A percentile compares a stretch with the other conserved stretches of the same genome.
Conservation (phyloP, 2,888 invertebrate genomes). For the Hanleya hanleyi region DNA sequence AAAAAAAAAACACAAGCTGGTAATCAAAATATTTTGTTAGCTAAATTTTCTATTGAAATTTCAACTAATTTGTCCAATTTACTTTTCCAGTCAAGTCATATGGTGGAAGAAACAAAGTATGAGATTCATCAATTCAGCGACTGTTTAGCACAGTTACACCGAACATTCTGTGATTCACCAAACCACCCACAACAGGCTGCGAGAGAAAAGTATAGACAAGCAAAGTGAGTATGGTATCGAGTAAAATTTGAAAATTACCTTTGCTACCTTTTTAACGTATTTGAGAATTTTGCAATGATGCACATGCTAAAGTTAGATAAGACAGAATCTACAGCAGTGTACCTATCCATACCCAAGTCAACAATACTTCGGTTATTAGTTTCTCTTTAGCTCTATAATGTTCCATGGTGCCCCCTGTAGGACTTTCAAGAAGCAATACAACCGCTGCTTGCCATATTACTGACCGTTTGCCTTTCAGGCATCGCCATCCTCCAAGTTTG, state of each 20-base stretch:
- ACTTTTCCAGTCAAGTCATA: constrained; percentile 69
- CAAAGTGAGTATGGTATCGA: constrained; percentile 74
- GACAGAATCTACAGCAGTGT: too few relatives aligned
- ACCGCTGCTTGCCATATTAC: too few relatives aligned
- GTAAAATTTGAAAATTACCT: not conserved
- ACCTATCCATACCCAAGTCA: too few relatives aligned
- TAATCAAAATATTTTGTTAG: not conserved
- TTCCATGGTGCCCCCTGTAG: too few relatives aligned
- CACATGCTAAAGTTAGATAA: too few relatives aligned
- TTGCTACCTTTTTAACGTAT: not conserved
- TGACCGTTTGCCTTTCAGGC: too few relatives aligned
- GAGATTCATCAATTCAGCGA: constrained; percentile 79
- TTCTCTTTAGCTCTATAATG: too few relatives aligned
- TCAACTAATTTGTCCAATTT: not conserved
- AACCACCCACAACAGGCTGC: constrained; percentile 87
- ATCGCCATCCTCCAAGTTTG: too few relatives aligned
- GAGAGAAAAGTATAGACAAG: constrained; percentile 87
- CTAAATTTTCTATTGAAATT: not conserved
- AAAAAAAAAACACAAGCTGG: too few relatives aligned
- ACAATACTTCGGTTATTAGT: too few relatives aligned
- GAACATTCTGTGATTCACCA: constrained; percentile 81
- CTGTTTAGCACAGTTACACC: constrained; percentile 81
- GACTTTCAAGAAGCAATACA: too few relatives aligned
- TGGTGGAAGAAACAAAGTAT: constrained; percentile 82
- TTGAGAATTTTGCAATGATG: too few relatives aligned